Conservation (phyloP, 2,888 invertebrate species). For the Odontomyia ornata region DNA sequence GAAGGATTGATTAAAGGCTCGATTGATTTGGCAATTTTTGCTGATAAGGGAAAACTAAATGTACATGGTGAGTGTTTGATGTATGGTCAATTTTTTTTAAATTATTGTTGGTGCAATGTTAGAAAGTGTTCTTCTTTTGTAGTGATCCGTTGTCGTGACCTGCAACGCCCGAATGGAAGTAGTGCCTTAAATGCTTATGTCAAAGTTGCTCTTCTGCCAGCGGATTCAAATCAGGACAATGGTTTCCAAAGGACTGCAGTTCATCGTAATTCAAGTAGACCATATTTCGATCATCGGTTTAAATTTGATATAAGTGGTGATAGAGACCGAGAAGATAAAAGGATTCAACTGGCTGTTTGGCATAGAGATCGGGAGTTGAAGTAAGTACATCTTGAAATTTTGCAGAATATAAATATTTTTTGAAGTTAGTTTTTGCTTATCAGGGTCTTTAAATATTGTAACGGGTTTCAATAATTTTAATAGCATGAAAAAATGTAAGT, state of each 20-base stretch:
- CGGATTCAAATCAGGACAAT: slow-evolving; percentile 41
- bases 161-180: slow-evolving; percentile 71
- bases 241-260: slow-evolving; percentile 82
- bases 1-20: slow-evolving; percentile 66
- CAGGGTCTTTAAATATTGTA: no score
- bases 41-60: slow-evolving; percentile 70
- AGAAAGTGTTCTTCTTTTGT: slow-evolving; percentile 57
- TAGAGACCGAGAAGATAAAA: slow-evolving; percentile 66
- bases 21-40: slow-evolving; percentile 71
- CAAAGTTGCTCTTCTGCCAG: slow-evolving; percentile 68
- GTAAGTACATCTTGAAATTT: slow-evolving; percentile 66
- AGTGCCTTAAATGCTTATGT: slow-evolving; percentile 82
- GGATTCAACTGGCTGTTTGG: slow-evolving; percentile 84
- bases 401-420: no score
- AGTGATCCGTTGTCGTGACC: slow-evolving; percentile 82
- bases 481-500: no score
- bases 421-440: no score
- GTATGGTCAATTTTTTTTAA: background rate
- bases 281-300: slow-evolving; percentile 82
- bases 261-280: slow-evolving; percentile 78
- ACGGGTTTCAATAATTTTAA: no score
- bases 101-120: slow-evolving; percentile 18
- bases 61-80: slow-evolving; percentile 72
- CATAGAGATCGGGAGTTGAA: slow-evolving; percentile 83
- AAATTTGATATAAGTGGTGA: slow-evolving; percentile 67